A percentile compares a stretch with the other conserved stretches of the same genome.
Conservation (phyloP, 2,113 vertebrate genomes). For the Tautogolabrus adspersus region DNA sequence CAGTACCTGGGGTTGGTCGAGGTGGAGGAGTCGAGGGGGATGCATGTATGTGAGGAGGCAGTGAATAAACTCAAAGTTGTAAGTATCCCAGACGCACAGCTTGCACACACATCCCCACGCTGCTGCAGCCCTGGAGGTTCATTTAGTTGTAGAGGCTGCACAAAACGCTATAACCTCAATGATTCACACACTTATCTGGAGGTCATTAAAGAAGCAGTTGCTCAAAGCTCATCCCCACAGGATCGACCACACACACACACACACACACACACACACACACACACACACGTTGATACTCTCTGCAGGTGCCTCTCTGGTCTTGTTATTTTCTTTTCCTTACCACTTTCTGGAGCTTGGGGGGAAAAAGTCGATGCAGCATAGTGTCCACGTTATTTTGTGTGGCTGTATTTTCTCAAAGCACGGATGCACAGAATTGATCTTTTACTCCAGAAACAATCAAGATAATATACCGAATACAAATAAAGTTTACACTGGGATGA, state of each 20-base stretch:
- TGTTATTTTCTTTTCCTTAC: slow-evolving; percentile 31
- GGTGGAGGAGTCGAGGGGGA: slow-evolving; percentile 94
- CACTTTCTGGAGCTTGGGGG: background rate
- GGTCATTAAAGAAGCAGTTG: slow-evolving; percentile 40
- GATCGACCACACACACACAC: slow-evolving; percentile 27
- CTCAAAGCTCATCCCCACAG: background rate
- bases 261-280: slow-evolving; percentile 15
- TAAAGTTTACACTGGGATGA: background rate
- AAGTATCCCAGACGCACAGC: slow-evolving; percentile 64
- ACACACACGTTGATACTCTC: slow-evolving; percentile 2
- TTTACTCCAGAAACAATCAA: too few species aligned
- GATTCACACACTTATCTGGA: slow-evolving; percentile 17
- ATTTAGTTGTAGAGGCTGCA: slow-evolving; percentile 26
- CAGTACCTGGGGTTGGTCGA: slow-evolving; percentile 93
- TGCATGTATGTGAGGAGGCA: slow-evolving; percentile 95
- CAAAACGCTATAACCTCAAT: slow-evolving; percentile 13
- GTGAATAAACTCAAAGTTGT: slow-evolving; percentile 94
- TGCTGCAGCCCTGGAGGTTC: slow-evolving; percentile 17
- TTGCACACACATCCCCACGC: background rate
- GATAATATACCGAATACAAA: too few species aligned
- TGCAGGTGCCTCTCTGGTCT: slow-evolving; percentile 7
- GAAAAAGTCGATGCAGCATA: background rate
- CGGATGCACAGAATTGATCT: background rate
- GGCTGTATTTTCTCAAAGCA: background rate
- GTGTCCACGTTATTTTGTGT: background rate